phyloP scores from a whole-genome alignment of 2,888 invertebrate genomes.

The Morpho helenor region DNA sequence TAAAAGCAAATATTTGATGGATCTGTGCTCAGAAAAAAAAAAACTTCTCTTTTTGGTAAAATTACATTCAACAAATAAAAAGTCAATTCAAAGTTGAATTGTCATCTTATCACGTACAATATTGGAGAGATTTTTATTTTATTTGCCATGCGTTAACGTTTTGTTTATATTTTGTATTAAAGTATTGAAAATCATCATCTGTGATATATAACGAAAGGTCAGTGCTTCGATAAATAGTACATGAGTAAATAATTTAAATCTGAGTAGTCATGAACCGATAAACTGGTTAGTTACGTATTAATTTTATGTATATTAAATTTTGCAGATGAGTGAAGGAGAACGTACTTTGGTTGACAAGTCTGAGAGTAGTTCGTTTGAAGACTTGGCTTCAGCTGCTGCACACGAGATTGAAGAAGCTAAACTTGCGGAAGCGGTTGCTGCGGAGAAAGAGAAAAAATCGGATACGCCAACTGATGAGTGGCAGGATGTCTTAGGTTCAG shows the following conservation, averaged over 20 bases:
- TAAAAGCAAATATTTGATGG: not conserved
- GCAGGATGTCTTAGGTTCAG: slow-evolving; percentile 89
- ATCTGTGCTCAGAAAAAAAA: slow-evolving; percentile 2
- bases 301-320: slow-evolving; percentile 38
- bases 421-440: slow-evolving; percentile 58
- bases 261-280: slow-evolving; percentile 12
- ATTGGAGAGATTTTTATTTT: slow-evolving; percentile 22
- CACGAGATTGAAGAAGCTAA: slow-evolving; percentile 76
- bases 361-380: slow-evolving; percentile 83
- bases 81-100: slow-evolving; percentile 46
- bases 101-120: slow-evolving; percentile 43
- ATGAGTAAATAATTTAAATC: slow-evolving; percentile 7
- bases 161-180: slow-evolving; percentile 24
- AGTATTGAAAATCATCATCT: slow-evolving; percentile 16
- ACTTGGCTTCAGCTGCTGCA: slow-evolving; percentile 78
- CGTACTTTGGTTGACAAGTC: slow-evolving; percentile 77
- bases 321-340: slow-evolving; percentile 70
- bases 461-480: slow-evolving; percentile 72
- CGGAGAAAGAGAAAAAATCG: slow-evolving; percentile 47
- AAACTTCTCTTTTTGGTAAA: not conserved
- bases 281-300: slow-evolving; percentile 28
- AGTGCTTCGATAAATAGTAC: slow-evolving; percentile 22
- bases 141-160: slow-evolving; percentile 24
- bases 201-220: slow-evolving; percentile 24
- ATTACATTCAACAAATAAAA: slow-evolving; percentile 32